These are phyloP conservation scores for Scaptomyza cyrtandrae DNA, from an alignment of 2,888 invertebrate genomes.

Conservation along the genomic window DNA sequence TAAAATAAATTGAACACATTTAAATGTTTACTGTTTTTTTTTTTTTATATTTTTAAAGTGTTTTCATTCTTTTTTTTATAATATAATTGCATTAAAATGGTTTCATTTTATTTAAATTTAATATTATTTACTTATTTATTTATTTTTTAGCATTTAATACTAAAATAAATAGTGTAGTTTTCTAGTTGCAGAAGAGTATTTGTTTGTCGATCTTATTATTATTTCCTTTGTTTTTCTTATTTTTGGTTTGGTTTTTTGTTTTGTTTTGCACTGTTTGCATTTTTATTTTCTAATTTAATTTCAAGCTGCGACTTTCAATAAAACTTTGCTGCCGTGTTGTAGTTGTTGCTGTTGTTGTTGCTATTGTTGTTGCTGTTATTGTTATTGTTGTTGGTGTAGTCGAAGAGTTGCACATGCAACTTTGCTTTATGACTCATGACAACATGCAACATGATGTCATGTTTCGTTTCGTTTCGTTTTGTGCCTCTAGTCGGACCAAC, in stretches of 20 bases:
- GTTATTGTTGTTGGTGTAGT: conserved; percentile 11
- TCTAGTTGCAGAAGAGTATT: not conserved
- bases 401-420: conserved; percentile 69
- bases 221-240: conserved; percentile 43
- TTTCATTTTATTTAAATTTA: no score
- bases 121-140: not conserved
- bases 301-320: conserved; percentile 69
- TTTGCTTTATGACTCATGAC: conserved; percentile 81
- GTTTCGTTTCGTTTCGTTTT: conserved; percentile 61
- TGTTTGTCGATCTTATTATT: conserved; percentile 9
- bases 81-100: not conserved
- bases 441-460: conserved; percentile 77
- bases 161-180: not conserved
- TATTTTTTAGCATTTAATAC: not conserved
- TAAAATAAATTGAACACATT: no score
- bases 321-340: conserved; percentile 55
- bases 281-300: conserved; percentile 68
- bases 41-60: no score
- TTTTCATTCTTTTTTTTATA: no score
- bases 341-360: conserved; percentile 30
- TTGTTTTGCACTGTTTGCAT: conserved; percentile 45
- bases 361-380: conserved; percentile 36
- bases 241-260: conserved; percentile 20
- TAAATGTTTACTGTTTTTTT: no score
- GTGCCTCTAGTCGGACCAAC: conserved; percentile 45